Percentiles rank a stretch among this genome's conserved stretches.
Evolutionary conservation across 1,140 invertebrate species (phyloP).

Genomic region (Radopholus similis): DNA sequence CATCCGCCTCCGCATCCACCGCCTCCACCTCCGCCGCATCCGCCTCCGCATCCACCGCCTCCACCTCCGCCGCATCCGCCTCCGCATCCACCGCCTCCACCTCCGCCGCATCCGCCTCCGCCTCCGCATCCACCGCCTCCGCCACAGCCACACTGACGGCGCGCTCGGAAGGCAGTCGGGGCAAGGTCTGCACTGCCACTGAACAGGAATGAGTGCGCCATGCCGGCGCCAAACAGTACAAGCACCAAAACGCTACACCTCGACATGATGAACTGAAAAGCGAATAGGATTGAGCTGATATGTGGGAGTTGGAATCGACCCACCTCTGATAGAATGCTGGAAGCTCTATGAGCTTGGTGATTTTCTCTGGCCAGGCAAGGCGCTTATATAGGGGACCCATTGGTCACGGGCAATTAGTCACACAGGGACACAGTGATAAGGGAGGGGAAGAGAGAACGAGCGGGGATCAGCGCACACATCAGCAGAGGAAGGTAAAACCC

Average conservation of each 20-base stretch:
- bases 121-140: background rate
- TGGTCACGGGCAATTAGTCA: too few species aligned
- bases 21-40: background rate
- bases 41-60: background rate
- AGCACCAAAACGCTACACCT: background rate
- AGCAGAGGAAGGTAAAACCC: too few species aligned
- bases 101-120: background rate
- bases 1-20: background rate
- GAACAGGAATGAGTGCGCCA: background rate
- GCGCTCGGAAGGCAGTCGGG: background rate
- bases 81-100: constrained; percentile 17
- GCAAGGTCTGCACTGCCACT: background rate
- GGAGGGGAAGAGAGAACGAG: too few species aligned
- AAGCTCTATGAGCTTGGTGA: too few species aligned
- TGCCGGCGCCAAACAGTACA: background rate
- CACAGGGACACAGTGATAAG: too few species aligned
- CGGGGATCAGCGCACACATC: too few species aligned
- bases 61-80: background rate
- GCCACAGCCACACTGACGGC: constrained; percentile 1
- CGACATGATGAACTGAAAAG: background rate
- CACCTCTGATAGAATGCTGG: too few species aligned
- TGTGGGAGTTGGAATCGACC: too few species aligned
- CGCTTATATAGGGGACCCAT: too few species aligned
- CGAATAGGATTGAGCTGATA: too few species aligned
- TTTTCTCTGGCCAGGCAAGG: too few species aligned